A percentile compares a stretch with the other conserved stretches of the same genome.
phyloP scores from a whole-genome alignment of 2,888 invertebrate genomes.

The Hydriomena furcata region DNA sequence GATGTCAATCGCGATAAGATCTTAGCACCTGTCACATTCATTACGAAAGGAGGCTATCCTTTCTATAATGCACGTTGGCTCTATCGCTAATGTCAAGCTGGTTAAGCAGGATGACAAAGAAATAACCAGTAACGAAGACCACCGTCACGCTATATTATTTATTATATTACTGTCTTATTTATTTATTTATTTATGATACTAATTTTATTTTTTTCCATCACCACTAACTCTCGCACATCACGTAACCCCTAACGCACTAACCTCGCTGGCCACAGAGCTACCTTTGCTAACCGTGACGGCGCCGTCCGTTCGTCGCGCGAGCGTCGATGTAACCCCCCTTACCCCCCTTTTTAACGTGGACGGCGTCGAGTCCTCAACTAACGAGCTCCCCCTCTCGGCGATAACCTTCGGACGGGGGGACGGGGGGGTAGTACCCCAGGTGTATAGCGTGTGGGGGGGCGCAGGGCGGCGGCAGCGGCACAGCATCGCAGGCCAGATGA shows the following conservation, averaged over 20 bases:
- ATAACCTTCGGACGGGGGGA: constrained; percentile 69
- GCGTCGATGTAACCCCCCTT: constrained; percentile 53
- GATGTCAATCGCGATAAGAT: constrained; percentile 32
- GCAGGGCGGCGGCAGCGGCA: constrained; percentile 94
- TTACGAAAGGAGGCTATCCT: not conserved
- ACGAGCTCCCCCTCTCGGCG: constrained; percentile 86
- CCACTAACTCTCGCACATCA: constrained; percentile 60
- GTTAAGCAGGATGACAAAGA: not conserved
- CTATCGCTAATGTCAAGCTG: too few relatives aligned
- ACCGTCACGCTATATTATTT: constrained; percentile 53
- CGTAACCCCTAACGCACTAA: constrained; percentile 48
- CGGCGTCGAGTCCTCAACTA: constrained; percentile 85
- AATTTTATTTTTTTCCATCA: constrained; percentile 62
- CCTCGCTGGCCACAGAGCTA: constrained; percentile 30
- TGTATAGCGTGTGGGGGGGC: constrained; percentile 71
- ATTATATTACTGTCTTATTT: constrained; percentile 43
- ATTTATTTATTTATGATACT: constrained; percentile 55
- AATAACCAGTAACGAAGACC: not conserved
- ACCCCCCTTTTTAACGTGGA: constrained; percentile 69
- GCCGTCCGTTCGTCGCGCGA: constrained; percentile 50
- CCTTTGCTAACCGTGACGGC: constrained; percentile 48
- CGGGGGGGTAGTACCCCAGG: constrained; percentile 36
- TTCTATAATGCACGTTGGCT: not conserved
- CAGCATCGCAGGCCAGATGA: constrained; percentile 98
- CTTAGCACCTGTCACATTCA: not conserved